Conservation (phyloP, 2,888 invertebrate species). For the Campoletis raptor region DNA sequence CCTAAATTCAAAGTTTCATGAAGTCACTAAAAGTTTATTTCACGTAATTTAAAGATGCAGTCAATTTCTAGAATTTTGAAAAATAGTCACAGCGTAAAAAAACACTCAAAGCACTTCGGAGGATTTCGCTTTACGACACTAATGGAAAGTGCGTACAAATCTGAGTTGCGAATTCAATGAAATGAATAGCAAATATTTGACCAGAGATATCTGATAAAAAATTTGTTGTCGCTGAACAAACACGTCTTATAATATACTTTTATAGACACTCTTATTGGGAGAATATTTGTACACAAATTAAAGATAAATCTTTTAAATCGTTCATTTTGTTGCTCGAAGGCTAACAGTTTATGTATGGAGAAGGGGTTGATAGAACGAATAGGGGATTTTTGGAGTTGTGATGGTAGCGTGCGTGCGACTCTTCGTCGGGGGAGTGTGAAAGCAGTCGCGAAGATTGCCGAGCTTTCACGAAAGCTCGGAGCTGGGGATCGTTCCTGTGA, state of each 20-base stretch:
- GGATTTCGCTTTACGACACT: background rate
- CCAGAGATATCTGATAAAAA: background rate
- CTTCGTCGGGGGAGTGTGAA: conserved; percentile 1
- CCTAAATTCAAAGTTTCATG: no score
- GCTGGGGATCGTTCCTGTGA: conserved; percentile 71
- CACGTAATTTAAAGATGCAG: no score
- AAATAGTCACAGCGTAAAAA: no score
- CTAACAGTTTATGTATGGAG: background rate
- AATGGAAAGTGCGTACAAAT: background rate
- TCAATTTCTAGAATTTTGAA: no score
- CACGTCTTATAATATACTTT: background rate
- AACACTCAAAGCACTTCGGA: no score
- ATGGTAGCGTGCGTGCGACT: conserved; percentile 41
- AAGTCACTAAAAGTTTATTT: no score
- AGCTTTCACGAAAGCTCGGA: conserved; percentile 75
- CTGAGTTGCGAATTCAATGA: background rate
- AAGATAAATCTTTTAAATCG: conserved; percentile 12
- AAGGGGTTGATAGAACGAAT: conserved; percentile 12
- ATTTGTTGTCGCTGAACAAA: background rate
- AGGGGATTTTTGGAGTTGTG: conserved; percentile 21
- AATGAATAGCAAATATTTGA: background rate
- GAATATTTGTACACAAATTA: background rate
- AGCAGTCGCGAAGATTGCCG: conserved; percentile 76
- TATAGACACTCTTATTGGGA: background rate
- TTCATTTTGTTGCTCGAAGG: background rate